phyloP scores from a whole-genome alignment of 2,113 vertebrate genomes.

The Heliornis fulica region DNA sequence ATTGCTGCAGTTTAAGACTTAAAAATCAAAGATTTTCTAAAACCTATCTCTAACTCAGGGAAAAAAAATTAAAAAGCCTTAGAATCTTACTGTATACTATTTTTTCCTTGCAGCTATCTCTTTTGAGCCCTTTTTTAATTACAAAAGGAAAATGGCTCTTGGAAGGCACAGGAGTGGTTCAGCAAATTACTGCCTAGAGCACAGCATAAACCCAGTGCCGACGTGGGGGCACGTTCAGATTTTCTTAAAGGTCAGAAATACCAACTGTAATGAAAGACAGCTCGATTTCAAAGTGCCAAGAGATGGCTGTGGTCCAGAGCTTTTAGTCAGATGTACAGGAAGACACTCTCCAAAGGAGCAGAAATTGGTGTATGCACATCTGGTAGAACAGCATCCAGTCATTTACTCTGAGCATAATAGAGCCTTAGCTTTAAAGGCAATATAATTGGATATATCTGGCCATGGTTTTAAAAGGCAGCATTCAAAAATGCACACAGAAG shows the following conservation, averaged over 20 bases:
- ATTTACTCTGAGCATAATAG: background rate
- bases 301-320: background rate
- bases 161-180: constrained; percentile 30
- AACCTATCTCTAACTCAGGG: background rate
- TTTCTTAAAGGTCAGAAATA: constrained; percentile 42
- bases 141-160: background rate
- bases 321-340: background rate
- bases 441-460: background rate
- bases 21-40: background rate
- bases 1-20: background rate
- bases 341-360: background rate
- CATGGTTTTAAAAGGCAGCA: background rate
- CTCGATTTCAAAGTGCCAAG: background rate
- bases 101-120: background rate
- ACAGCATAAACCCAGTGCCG: background rate
- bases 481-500: background rate
- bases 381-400: background rate
- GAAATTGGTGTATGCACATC: background rate
- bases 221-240: background rate
- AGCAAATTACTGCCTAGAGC: constrained; percentile 46
- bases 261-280: constrained; percentile 22
- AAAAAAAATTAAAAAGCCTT: background rate
- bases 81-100: background rate
- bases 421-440: background rate
- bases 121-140: constrained; percentile 42